phyloP scores from a whole-genome alignment of 2,888 invertebrate species.

The Drosophila ochracea region DNA sequence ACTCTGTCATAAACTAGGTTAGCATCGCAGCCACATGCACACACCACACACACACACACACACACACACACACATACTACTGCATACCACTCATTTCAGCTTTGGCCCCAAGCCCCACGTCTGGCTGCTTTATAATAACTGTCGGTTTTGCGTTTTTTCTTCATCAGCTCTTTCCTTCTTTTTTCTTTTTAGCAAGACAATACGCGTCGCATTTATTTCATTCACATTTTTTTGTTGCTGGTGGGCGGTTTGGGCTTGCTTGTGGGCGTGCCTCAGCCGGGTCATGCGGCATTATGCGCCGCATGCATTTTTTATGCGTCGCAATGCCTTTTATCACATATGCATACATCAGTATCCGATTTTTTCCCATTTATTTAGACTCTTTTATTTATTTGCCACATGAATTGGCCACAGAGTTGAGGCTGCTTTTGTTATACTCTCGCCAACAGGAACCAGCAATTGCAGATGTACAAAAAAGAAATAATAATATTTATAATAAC shows the following conservation, averaged over 20 bases:
- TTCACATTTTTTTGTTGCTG: conserved; percentile 32
- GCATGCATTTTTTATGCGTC: conserved; percentile 74
- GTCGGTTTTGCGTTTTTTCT: conserved; percentile 77
- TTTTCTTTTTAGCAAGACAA: conserved; percentile 41
- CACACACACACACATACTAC: background rate
- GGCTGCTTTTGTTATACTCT: conserved; percentile 39
- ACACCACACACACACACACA: conserved; percentile 28
- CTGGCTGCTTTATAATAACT: conserved; percentile 72
- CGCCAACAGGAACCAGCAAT: conserved; percentile 6
- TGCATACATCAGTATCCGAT: conserved; percentile 67
- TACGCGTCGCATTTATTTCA: conserved; percentile 61
- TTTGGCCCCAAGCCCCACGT: conserved; percentile 7
- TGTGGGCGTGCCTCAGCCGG: conserved; percentile 57
- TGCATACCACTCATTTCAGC: conserved; percentile 34
- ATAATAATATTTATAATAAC: background rate
- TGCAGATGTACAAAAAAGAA: background rate
- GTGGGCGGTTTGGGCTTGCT: conserved; percentile 10
- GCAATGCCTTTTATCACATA: conserved; percentile 74
- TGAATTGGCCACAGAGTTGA: conserved; percentile 60
- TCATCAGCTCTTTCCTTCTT: conserved; percentile 67
- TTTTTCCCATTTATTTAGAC: conserved; percentile 35
- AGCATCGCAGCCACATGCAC: conserved; percentile 60
- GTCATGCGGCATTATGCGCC: conserved; percentile 73
- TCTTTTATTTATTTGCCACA: conserved; percentile 54
- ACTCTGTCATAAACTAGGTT: conserved; percentile 79